phyloP scores from a whole-genome alignment of 1,140 invertebrate species.

The Macrobrachium nipponense region DNA sequence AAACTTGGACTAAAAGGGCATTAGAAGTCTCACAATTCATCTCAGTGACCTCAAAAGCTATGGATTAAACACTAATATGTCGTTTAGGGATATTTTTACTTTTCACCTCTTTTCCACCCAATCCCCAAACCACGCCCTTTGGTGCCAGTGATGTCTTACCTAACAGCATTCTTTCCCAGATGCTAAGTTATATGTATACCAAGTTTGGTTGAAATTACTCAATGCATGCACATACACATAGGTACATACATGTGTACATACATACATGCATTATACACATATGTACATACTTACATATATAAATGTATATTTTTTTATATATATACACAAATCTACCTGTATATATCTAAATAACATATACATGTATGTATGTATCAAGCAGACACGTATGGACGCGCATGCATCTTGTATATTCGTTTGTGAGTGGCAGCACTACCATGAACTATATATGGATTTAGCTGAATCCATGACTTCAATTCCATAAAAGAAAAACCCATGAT shows the following conservation, averaged over 20 bases:
- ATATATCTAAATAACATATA: not conserved
- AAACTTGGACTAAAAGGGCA: too few relatives aligned
- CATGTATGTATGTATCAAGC: not conserved
- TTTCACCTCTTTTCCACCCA: too few relatives aligned
- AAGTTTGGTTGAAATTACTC: too few relatives aligned
- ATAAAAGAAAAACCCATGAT: too few relatives aligned
- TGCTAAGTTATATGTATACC: conserved; percentile 24
- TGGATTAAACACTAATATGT: too few relatives aligned
- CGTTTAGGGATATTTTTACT: too few relatives aligned
- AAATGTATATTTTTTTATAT: not conserved
- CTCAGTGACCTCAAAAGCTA: too few relatives aligned
- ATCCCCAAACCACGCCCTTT: too few relatives aligned
- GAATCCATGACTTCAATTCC: not conserved
- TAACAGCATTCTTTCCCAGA: too few relatives aligned
- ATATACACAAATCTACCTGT: not conserved
- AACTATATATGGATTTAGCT: not conserved
- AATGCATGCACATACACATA: conserved; percentile 5
- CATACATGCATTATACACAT: not conserved
- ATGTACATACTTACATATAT: not conserved
- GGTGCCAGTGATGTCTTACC: too few relatives aligned
- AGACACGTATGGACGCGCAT: not conserved
- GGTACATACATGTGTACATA: not conserved
- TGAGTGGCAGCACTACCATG: not conserved
- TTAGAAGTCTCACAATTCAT: too few relatives aligned
- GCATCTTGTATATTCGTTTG: not conserved